Percentiles rank a stretch among this genome's conserved stretches.
These are phyloP conservation scores for Idaea straminata DNA, from an alignment of 2,888 invertebrate genomes.

Conservation along the genomic window DNA sequence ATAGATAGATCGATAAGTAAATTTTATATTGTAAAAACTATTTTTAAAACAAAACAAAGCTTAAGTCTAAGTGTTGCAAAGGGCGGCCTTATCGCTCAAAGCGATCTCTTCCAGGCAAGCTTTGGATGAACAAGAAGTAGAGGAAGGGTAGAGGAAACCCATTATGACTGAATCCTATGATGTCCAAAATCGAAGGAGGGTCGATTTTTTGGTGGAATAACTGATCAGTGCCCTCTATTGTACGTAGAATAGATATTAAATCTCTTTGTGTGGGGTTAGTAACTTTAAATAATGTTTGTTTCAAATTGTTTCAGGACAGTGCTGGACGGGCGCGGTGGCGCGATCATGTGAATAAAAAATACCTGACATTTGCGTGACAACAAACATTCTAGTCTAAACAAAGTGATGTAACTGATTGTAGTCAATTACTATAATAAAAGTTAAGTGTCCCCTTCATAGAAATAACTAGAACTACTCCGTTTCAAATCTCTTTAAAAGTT, in stretches of 20 bases:
- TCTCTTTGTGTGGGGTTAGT: background rate
- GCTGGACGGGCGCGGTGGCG: constrained; percentile 15
- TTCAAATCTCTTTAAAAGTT: background rate
- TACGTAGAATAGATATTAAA: background rate
- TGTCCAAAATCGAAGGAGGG: no score
- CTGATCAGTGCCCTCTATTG: no score
- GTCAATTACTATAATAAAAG: constrained; percentile 36
- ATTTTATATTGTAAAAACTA: no score
- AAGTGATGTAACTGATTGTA: constrained; percentile 40
- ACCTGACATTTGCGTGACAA: constrained; percentile 61
- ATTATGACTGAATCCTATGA: no score
- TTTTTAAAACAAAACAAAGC: no score
- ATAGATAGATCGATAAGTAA: no score
- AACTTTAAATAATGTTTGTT: constrained; percentile 25
- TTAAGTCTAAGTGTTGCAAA: no score
- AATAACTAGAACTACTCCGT: constrained; percentile 11
- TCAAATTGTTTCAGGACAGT: constrained; percentile 44
- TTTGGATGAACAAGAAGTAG: no score
- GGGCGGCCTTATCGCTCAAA: no score
- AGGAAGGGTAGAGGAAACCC: no score
- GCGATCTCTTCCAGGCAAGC: no score
- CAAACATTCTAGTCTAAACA: constrained; percentile 34
- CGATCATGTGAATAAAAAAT: constrained; percentile 36
- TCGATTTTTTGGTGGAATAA: no score
- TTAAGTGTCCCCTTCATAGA: background rate